A percentile compares a stretch with the other conserved stretches of the same genome.
phyloP scores from a whole-genome alignment of 1,140 invertebrate genomes.

The Ctenoplectra terminalis region DNA sequence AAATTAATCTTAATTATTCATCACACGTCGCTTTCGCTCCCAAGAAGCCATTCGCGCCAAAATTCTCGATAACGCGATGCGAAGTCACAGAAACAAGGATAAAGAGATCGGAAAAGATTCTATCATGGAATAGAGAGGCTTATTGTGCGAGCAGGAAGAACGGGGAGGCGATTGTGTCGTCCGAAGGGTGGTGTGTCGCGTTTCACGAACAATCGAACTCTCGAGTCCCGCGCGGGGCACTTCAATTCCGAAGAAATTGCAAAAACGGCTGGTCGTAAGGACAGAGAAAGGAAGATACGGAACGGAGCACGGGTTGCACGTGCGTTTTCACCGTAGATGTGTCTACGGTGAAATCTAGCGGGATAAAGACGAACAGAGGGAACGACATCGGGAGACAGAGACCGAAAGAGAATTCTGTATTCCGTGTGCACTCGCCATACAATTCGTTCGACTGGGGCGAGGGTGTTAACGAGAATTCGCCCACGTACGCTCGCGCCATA shows the following conservation, averaged over 20 bases:
- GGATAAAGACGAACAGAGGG: slow-evolving; percentile 15
- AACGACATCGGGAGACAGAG: neutral
- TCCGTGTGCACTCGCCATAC: slow-evolving; percentile 62
- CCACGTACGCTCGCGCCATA: slow-evolving; percentile 70
- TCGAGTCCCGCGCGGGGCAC: slow-evolving; percentile 58
- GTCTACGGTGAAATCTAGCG: neutral
- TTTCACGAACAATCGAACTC: slow-evolving; percentile 67
- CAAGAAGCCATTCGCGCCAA: neutral
- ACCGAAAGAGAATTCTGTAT: slow-evolving; percentile 63
- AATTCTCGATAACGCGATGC: neutral
- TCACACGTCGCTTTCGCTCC: too few species aligned
- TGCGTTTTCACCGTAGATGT: slow-evolving; percentile 7
- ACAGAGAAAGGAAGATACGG: neutral
- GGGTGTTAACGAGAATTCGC: slow-evolving; percentile 76
- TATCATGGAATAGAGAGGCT: slow-evolving; percentile 9
- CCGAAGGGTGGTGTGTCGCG: slow-evolving; percentile 22
- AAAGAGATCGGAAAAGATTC: neutral
- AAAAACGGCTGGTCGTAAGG: too few species aligned
- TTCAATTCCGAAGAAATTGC: slow-evolving; percentile 63
- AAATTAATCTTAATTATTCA: too few species aligned
- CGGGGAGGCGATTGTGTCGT: slow-evolving; percentile 26
- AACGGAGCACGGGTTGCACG: neutral
- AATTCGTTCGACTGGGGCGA: slow-evolving; percentile 70
- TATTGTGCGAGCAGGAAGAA: slow-evolving; percentile 40
- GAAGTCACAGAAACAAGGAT: neutral